Evolutionary conservation across 2,113 vertebrate genomes (phyloP).

Genomic region (Opisthocomus hoazin): DNA sequence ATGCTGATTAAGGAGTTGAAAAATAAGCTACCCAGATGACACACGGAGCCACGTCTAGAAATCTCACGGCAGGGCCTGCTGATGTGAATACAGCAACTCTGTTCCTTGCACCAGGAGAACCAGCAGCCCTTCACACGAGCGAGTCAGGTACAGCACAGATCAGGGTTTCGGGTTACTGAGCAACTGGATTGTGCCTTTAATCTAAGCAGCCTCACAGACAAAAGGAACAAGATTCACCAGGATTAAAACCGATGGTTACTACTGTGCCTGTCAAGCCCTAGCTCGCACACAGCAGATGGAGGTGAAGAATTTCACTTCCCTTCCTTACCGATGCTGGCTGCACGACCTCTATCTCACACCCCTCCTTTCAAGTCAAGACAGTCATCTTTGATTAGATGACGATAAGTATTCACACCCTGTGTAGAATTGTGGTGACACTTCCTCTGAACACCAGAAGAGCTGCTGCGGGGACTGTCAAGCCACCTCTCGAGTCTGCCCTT

Average conservation of each 20-base stretch:
- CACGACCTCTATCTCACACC: neutral
- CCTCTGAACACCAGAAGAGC: neutral
- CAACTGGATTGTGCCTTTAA: slow-evolving; percentile 26
- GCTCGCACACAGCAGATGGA: neutral
- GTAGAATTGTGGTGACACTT: neutral
- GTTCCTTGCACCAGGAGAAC: neutral
- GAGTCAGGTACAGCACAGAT: neutral
- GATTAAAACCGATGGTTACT: slow-evolving; percentile 21
- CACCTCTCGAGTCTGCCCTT: neutral
- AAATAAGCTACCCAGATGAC: neutral
- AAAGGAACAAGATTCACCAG: slow-evolving; percentile 27
- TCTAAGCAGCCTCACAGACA: slow-evolving; percentile 14
- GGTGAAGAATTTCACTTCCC: neutral
- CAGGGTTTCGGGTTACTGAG: neutral
- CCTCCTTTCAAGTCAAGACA: neutral
- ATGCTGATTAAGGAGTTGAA: neutral
- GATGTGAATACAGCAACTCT: neutral
- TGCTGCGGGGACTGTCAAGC: slow-evolving; percentile 13
- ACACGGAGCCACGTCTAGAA: neutral
- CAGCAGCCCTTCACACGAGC: neutral
- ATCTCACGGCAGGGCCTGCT: neutral
- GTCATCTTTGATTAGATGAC: neutral
- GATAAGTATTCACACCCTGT: neutral
- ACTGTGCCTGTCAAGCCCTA: neutral
- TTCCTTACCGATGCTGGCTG: neutral